Base-by-base conservation (phyloP, 2,888 invertebrate genomes). In the Autographa pulchrina region DNA sequence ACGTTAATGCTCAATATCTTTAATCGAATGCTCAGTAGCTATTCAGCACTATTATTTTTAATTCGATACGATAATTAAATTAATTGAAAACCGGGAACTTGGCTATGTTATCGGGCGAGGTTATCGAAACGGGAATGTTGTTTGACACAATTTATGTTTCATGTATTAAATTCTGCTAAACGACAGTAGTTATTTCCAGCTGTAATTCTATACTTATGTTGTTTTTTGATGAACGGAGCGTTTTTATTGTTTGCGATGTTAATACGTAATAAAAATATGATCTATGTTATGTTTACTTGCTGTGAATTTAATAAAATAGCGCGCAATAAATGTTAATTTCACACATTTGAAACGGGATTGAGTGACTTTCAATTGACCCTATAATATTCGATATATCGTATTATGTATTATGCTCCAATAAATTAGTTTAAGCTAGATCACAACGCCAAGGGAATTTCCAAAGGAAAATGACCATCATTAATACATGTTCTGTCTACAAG, bases 91-190 rank as follows among this genome's bases (percentile, higher is more conserved):
- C 72, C 62, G 71, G 76, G 78, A 77, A 82, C 75, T 78, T 75
- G 60, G 48, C 14, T 59, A 41, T 65, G 70, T 80, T 84, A 84
- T 85, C 83, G 63, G 31, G 62, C 63, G 80, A 77, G 86, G 85
- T 81, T 85, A 85, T 85, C 83, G 74, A 70, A 56, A 66, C 70
- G 70, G 76, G 82, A 74, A 79, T 75, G 75, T 52, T 77, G 64
- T 75, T 61, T 60, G 67, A 70, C 59, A 75, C 56, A 71, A 64
- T 83, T 77, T 70, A 68, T 74, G 66, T 73, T 70, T 62, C 65
- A 65, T 56, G 65, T 74, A 72, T 65, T 68, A 61, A 61, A 74
- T 77, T 68, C 62, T 58, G 62, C 54, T 62, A 32, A 58, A 62
- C 41, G 63, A 58, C 18, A 65, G 63, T 64, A 54, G 25, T 65